Percentiles rank a stretch among this genome's conserved stretches.
phyloP scores from a whole-genome alignment of 2,797 vertebrate species.

The Coregonus ussuriensis region DNA sequence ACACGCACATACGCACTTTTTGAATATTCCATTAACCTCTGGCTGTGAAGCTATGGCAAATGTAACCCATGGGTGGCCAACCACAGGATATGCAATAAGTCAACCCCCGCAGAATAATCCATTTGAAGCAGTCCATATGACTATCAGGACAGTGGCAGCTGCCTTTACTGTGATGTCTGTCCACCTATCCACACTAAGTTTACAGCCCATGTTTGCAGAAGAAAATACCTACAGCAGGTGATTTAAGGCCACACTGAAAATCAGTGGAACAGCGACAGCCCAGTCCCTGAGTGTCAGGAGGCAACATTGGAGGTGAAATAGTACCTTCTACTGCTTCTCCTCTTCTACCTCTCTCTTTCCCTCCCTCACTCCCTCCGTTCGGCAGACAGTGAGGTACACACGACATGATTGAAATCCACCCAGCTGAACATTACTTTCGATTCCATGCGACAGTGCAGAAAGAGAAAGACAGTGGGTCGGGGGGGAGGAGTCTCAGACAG shows the following conservation, averaged over 20 bases:
- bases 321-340: constrained; percentile 34
- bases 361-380: constrained; percentile 34
- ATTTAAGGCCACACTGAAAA: constrained; percentile 56
- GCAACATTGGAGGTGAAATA: constrained; percentile 45
- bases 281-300: constrained; percentile 57
- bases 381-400: constrained; percentile 29
- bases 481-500: not conserved
- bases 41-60: constrained; percentile 48
- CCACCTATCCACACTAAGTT: constrained; percentile 39
- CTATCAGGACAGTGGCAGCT: constrained; percentile 14
- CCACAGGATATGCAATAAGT: constrained; percentile 52
- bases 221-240: constrained; percentile 39
- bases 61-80: constrained; percentile 48
- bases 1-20: not conserved
- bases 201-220: constrained; percentile 43
- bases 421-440: constrained; percentile 52
- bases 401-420: constrained; percentile 53
- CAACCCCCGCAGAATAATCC: constrained; percentile 50
- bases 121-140: constrained; percentile 48
- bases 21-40: constrained; percentile 49
- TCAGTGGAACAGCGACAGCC: constrained; percentile 43
- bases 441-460: constrained; percentile 37
- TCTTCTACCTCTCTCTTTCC: not conserved
- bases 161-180: constrained; percentile 20
- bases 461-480: not conserved